phyloP scores from a whole-genome alignment of 2,797 vertebrate species.

The Trachops cirrhosus region DNA sequence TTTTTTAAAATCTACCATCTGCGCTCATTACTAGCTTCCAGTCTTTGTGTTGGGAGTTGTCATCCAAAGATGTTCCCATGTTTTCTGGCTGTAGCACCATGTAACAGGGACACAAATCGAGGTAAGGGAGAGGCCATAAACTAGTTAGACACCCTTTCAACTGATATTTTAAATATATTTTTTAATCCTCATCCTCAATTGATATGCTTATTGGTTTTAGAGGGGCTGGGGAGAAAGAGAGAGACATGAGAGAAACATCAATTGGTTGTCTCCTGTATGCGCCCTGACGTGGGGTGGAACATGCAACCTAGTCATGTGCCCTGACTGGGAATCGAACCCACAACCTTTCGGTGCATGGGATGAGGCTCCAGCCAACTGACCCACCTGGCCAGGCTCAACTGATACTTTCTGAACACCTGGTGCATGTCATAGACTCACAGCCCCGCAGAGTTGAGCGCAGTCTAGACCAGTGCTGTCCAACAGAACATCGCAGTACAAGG shows the following conservation, averaged over 20 bases:
- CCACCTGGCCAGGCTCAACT: neutral
- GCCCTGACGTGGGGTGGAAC: too few species aligned
- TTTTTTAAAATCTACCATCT: neutral
- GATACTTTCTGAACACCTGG: neutral
- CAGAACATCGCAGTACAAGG: fast-evolving
- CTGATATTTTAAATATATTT: neutral
- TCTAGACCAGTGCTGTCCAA: neutral
- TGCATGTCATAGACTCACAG: neutral
- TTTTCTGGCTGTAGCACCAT: neutral
- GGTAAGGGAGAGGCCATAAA: neutral
- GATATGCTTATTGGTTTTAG: neutral
- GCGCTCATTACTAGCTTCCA: neutral
- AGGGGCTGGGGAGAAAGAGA: neutral
- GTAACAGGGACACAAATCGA: neutral
- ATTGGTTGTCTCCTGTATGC: too few species aligned
- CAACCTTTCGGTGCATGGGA: neutral
- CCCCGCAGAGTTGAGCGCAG: neutral
- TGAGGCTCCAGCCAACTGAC: neutral
- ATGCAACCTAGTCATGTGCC: too few species aligned
- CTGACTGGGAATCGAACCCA: neutral
- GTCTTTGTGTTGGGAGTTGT: neutral
- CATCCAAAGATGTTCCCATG: neutral
- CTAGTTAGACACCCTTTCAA: neutral
- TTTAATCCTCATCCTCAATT: neutral
- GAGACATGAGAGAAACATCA: neutral